Percentiles rank a stretch among this genome's conserved stretches.
These are phyloP conservation scores for Gambelia wislizenii DNA, from an alignment of 2,797 vertebrate species.

Conservation along the genomic window DNA sequence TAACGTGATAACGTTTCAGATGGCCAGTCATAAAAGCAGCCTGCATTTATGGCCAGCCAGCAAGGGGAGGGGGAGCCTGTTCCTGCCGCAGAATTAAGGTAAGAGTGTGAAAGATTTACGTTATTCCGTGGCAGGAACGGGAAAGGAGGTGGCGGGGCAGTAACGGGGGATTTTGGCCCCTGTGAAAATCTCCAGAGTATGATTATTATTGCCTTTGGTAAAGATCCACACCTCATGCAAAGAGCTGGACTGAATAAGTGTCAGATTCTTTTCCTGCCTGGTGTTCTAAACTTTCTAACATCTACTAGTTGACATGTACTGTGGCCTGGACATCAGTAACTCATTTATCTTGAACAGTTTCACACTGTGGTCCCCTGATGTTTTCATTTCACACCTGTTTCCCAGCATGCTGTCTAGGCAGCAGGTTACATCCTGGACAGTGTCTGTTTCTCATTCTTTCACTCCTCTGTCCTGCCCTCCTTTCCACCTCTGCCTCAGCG, in stretches of 20 bases:
- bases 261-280: background rate
- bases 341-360: background rate
- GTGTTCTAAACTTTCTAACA: background rate
- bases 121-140: too few relatives aligned
- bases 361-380: background rate
- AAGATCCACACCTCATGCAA: background rate
- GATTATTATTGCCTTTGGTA: background rate
- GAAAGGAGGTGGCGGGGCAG: too few relatives aligned
- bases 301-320: background rate
- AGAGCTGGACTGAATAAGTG: conserved; percentile 2
- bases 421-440: background rate
- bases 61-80: too few relatives aligned
- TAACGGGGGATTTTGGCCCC: too few relatives aligned
- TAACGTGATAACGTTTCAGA: too few relatives aligned
- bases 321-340: too few relatives aligned
- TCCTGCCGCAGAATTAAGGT: too few relatives aligned
- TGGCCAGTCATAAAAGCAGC: too few relatives aligned
- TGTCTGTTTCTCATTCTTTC: background rate
- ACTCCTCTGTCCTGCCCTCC: background rate
- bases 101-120: too few relatives aligned
- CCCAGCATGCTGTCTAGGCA: background rate
- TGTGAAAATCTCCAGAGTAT: too few relatives aligned
- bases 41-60: too few relatives aligned
- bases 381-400: background rate
- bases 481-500: background rate